These are phyloP conservation scores for Sinella curviseta DNA, from an alignment of 1,140 invertebrate genomes.

Conservation along the genomic window DNA sequence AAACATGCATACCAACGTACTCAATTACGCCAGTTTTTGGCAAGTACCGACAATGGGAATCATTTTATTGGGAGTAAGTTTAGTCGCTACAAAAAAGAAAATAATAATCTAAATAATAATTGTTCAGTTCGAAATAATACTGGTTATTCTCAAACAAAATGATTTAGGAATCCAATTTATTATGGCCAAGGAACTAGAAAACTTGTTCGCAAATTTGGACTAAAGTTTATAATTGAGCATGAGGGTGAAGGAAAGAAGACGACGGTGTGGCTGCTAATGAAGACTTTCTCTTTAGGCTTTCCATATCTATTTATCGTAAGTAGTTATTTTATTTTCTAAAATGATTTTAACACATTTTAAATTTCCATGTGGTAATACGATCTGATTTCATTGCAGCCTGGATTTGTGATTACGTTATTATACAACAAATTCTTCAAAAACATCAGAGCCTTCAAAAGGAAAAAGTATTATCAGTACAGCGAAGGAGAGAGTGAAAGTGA, in stretches of 20 bases:
- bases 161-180: conserved; percentile 36
- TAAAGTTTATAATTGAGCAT: conserved; percentile 41
- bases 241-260: conserved; percentile 37
- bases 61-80: conserved; percentile 39
- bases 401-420: conserved; percentile 37
- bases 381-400: conserved; percentile 28
- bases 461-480: conserved; percentile 30
- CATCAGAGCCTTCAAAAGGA: conserved; percentile 17
- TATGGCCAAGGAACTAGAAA: conserved; percentile 33
- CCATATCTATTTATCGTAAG: conserved; percentile 41
- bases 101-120: no score
- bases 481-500: conserved; percentile 3
- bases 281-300: conserved; percentile 38
- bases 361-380: background rate
- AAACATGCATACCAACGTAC: conserved; percentile 31
- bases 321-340: background rate
- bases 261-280: conserved; percentile 39
- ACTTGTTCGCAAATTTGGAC: conserved; percentile 34
- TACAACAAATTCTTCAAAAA: conserved; percentile 41
- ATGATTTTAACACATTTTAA: background rate
- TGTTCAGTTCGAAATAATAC: no score
- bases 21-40: conserved; percentile 38
- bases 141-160: background rate
- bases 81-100: background rate
- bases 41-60: conserved; percentile 32